A percentile compares a stretch with the other conserved stretches of the same genome.
These are phyloP conservation scores for Macrophya annulata DNA, from an alignment of 2,888 invertebrate species.

Conservation along the genomic window DNA sequence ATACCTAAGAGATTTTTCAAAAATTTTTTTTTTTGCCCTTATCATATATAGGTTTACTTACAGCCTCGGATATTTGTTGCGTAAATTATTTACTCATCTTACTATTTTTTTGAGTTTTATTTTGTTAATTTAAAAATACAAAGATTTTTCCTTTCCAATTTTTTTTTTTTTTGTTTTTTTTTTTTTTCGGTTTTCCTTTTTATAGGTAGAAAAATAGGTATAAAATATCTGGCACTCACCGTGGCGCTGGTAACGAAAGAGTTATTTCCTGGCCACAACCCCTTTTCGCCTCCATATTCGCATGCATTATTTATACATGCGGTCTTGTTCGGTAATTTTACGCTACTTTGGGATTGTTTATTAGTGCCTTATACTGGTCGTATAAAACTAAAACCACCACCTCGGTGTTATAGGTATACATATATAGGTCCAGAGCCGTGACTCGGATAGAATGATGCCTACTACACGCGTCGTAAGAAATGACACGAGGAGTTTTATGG, in stretches of 20 bases:
- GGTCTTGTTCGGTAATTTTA: constrained; percentile 43
- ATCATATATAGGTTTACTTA: background rate
- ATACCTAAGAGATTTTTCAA: background rate
- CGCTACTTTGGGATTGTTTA: constrained; percentile 48
- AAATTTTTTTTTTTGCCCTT: background rate
- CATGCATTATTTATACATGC: constrained; percentile 45
- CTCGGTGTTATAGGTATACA: background rate
- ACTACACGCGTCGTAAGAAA: constrained; percentile 41
- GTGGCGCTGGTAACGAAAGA: background rate
- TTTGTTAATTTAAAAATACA: too few relatives aligned
- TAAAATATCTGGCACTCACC: constrained; percentile 12
- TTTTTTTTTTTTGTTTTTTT: background rate
- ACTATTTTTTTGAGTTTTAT: too few relatives aligned
- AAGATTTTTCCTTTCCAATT: too few relatives aligned
- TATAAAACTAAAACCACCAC: background rate
- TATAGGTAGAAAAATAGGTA: background rate
- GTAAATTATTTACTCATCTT: background rate
- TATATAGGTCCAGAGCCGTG: background rate
- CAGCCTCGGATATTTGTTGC: background rate
- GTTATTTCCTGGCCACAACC: constrained; percentile 46
- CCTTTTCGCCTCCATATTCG: constrained; percentile 41
- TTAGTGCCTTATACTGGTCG: constrained; percentile 2
- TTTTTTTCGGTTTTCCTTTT: background rate
- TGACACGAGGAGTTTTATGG: constrained; percentile 46
- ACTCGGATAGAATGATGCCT: constrained; percentile 20